Base-by-base conservation (phyloP, 2,888 invertebrate genomes). In the Timandra comae region DNA sequence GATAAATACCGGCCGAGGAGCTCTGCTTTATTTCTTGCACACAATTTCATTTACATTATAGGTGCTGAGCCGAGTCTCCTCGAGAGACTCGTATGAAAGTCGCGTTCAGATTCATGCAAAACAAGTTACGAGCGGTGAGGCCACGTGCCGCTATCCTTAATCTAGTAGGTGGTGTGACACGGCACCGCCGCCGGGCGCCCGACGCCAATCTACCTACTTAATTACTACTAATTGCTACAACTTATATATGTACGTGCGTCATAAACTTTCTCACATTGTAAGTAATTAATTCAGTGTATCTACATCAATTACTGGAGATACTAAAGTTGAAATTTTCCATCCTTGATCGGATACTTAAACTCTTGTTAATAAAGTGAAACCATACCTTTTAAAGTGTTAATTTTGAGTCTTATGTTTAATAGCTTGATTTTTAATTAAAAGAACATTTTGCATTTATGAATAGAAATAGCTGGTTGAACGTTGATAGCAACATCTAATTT, bases 21-120 rank as follows among this genome's bases (percentile, higher is more conserved):
- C 67, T 65, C 64, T 74, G 81, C 76, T 82, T 80, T 80, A 80
- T 82, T 80, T 77, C 73, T 77, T 77, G 79, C 72, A 71, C 78
- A 80, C 77, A 84, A 82, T 84, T 84, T 81, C 72, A 80, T 82
- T 82, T 81, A 84, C 81, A 82, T 82, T 78, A 79, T 68, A 79
- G 76, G 78, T 80, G 76, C 68, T 75, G 76, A 78, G 63, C 67
- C 56, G 53, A 67, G 64, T 57, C 65, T 67, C 60, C 78, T 80
- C 73, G 48, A 43, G 81, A 72, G 82, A 76, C 66, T 67, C 78
- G 63, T 78, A 73, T 67, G 77, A 70, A 71, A 76, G 68, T 77
- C 71, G 70, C 70, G 70, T 71, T 66, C 74, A 75, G 80, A 81
- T 79, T 82, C 82, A 77, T 80, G 76, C 74, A 73, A 72, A 72